Base-by-base conservation (phyloP, 53 echinoderm and acorn worm genomes). In the Hippasteria phrygiana region DNA sequence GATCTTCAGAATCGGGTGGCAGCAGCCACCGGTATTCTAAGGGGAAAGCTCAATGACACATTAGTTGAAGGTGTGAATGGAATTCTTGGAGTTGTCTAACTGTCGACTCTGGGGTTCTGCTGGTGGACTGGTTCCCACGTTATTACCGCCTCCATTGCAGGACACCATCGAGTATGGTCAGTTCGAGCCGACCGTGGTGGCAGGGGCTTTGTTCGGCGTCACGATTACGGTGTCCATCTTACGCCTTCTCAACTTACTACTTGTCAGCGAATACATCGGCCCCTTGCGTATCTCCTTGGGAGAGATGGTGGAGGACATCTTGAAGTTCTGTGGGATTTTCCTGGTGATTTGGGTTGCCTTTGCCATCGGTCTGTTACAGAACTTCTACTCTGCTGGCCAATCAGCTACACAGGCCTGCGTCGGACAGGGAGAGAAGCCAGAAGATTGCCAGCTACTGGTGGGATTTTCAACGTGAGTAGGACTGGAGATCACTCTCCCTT, bases 211-310 rank as follows among this genome's bases (percentile, higher is more conserved):
- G 59, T 62, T 55, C 24, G 78, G 78, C n/a, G 39, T 78, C 0
- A 41, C 78, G 11, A 62, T 78, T 22, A 39, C 55, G 11, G 62
- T 78, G 26, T 36, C 78, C 31, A 26, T 78, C 62, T 22, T 78
- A 24, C 78, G 78, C n/a, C 56, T 78, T n/a, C 34, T 56, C 0
- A 78, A 78, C n/a, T 41, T 78, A 34, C 70, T 93, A 10, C 73
- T 93, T 2, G 87, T 87, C 59, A 92, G 87, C 84, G 96, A 96
- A 39, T 38, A 76, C 26, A 88, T 96, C 17, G 96, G 96, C 13
- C 93, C 93, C 10, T 81, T 96, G 72, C 93, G 92, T 31, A 93
- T 96, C 67, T 96, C 96, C 34, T 73, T 96, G 5, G 87, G 89
- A 7, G 87, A 71, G 64, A 96, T 96, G 96, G 75, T 92, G 50